A percentile compares a stretch with the other conserved stretches of the same genome.
Evolutionary conservation across 1,140 invertebrate species (phyloP).

Genomic region (Acromyrmex echinatior): DNA sequence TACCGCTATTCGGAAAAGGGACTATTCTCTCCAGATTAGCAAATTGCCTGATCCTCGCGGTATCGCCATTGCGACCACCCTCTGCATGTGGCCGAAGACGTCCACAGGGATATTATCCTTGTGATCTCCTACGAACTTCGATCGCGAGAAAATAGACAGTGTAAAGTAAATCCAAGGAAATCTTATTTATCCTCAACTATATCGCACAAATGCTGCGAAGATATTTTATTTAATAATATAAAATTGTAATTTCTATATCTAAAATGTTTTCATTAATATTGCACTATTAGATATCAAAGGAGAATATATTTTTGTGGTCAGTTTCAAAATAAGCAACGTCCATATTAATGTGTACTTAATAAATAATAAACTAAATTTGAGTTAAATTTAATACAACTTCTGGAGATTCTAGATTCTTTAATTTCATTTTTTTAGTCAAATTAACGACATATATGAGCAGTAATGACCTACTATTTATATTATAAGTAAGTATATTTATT

Average conservation of each 20-base stretch:
- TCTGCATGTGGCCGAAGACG: conserved; percentile 65
- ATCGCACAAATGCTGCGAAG: background rate
- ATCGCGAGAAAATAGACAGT: conserved; percentile 8
- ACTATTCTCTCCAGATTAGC: conserved; percentile 85
- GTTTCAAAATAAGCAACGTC: no score
- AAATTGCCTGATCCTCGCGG: conserved; percentile 79
- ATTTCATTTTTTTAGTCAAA: no score
- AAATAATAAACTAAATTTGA: no score
- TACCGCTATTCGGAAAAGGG: conserved; percentile 29
- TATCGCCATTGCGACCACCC: conserved; percentile 72
- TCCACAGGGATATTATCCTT: conserved; percentile 81
- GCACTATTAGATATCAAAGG: no score
- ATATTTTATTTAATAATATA: background rate
- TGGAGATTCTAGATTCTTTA: no score
- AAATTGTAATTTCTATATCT: background rate
- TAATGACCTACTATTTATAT: background rate
- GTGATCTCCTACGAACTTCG: conserved; percentile 52
- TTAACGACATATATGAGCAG: no score
- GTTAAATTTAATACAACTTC: no score
- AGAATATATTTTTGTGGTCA: no score
- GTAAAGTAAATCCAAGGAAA: conserved; percentile 36
- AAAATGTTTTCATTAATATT: no score
- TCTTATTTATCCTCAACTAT: background rate
- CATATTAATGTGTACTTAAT: no score
- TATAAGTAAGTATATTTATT: background rate